Conservation (phyloP, 2,113 vertebrate genomes). For the Ovis canadensis region DNA sequence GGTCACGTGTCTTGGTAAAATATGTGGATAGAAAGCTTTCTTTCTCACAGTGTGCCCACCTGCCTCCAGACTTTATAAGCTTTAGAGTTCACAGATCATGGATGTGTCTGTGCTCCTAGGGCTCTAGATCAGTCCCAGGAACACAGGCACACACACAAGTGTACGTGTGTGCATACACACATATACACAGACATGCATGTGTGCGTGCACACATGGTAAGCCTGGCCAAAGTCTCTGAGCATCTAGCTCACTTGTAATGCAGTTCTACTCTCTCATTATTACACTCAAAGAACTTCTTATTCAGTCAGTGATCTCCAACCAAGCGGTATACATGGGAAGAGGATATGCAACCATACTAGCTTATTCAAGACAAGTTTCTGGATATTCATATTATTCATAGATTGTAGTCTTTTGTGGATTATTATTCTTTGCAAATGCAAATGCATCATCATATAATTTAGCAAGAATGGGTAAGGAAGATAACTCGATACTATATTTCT, state of each 20-base stretch:
- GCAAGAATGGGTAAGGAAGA: neutral
- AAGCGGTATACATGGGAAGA: fast-evolving
- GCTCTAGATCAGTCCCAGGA: neutral
- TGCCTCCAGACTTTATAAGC: neutral
- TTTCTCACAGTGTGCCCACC: neutral
- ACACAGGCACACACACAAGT: neutral
- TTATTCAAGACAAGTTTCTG: neutral
- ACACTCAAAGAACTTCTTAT: neutral
- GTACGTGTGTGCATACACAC: neutral
- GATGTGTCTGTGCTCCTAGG: fast-evolving
- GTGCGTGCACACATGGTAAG: fast-evolving
- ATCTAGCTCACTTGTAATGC: fast-evolving
- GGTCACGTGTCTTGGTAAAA: neutral
- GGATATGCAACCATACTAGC: fast-evolving
- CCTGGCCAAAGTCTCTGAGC: neutral
- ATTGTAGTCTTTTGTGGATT: neutral
- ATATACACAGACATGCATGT: fast-evolving
- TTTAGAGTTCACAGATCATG: neutral
- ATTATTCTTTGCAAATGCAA: neutral
- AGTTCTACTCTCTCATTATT: neutral
- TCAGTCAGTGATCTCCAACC: neutral
- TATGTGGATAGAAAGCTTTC: neutral
- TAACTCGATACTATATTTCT: neutral
- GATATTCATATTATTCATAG: neutral
- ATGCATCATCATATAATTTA: neutral